A percentile compares a stretch with the other conserved stretches of the same genome.
These are phyloP conservation scores for Orycteropus afer DNA, from an alignment of 2,113 vertebrate genomes.

Conservation along the genomic window DNA sequence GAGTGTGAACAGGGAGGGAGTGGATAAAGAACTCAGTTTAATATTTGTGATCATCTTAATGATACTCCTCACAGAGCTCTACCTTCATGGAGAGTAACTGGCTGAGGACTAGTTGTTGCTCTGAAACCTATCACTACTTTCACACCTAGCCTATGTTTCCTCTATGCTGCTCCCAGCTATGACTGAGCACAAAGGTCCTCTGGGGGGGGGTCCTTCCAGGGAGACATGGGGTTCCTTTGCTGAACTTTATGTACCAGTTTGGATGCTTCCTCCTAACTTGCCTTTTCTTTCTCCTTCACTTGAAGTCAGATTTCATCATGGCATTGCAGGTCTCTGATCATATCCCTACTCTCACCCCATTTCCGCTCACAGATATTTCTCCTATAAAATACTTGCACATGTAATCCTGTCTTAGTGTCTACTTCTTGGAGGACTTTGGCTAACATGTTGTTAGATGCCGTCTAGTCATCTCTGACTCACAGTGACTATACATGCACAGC, in stretches of 20 bases:
- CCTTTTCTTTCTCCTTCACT: not conserved
- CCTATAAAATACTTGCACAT: not conserved
- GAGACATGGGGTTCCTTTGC: not conserved
- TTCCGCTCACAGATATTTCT: not conserved
- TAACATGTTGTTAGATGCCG: too few species aligned
- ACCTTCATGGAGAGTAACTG: not conserved
- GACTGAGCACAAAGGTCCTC: not conserved
- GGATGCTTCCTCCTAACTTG: not conserved
- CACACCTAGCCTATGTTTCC: not conserved
- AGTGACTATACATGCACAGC: too few species aligned
- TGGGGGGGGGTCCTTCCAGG: not conserved
- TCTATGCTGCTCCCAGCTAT: fast-evolving
- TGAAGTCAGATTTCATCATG: not conserved
- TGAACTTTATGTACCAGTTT: not conserved
- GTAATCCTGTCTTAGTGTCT: not conserved
- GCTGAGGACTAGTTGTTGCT: not conserved
- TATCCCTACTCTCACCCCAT: not conserved
- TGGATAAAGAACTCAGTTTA: not conserved
- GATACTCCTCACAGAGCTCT: not conserved
- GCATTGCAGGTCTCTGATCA: not conserved
- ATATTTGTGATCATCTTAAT: not conserved
- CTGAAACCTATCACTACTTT: not conserved
- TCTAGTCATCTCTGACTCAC: too few species aligned
- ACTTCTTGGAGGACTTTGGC: not conserved
- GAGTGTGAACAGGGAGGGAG: too few species aligned